Base-by-base conservation (phyloP, 2,113 vertebrate species). In the Aptenodytes patagonicus region DNA sequence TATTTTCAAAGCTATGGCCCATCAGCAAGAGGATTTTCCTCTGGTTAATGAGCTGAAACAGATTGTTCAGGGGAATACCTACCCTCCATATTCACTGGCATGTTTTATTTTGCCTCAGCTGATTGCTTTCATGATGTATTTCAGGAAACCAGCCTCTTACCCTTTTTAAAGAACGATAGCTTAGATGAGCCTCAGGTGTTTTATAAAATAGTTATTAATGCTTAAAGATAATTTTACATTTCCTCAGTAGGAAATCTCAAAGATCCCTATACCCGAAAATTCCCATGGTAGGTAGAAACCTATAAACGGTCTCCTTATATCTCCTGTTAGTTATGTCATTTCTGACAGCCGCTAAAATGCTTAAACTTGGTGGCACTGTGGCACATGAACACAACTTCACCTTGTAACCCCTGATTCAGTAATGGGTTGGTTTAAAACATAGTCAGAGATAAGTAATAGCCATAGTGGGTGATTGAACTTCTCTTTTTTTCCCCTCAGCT, bases 231-330 rank as follows among this genome's bases (percentile, higher is more conserved):
- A 2, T 42, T 91, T 70, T 47, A 58, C 13, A 64, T 66, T 76
- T 88, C 36, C n/a, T 73, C 32, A 52, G 31, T 6, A 76, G 29
- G 11, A 13, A 36, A 36, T 73, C 54, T 90, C 51, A 34, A 62
- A 73, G 66, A 72, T 47, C 17, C 22, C 29, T 38, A 54, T 4
- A 24, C 32, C 11, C 49, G 20, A 42, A 71, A 55, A 61, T 49
- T 38, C 31, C 61, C 20, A 26, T 7, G 8, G 15, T 13, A 69
- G 24, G 20, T 46, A 40, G 65, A 55, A 90, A n/a, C 10, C 46
- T 19, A 7, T 0, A 24, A 66, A 42, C 0, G 0, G 26, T 46
- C n/a, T 83, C 34, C 57, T 66, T 31, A 1, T 26, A 34, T 13
- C 20, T 83, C 34, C 44, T 47, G 15, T 62, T 79, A 64, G 46